Percentiles rank a stretch among this genome's conserved stretches.
These are phyloP conservation scores for Furcifer pardalis DNA, from an alignment of 2,797 vertebrate species.

Conservation along the genomic window DNA sequence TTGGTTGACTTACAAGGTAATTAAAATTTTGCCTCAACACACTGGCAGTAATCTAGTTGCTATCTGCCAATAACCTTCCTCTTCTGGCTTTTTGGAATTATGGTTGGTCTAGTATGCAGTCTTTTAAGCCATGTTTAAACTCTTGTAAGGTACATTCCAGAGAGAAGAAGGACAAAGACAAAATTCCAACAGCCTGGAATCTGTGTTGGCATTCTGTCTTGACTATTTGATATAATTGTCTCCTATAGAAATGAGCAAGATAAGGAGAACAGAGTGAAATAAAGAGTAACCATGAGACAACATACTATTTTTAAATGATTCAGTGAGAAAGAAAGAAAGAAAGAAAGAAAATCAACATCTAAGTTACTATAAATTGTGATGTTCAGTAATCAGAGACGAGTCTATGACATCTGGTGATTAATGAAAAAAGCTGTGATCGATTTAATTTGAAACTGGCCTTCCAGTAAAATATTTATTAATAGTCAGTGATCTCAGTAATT, in stretches of 20 bases:
- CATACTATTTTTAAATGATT: not conserved
- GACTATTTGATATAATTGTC: not conserved
- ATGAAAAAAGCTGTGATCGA: not conserved
- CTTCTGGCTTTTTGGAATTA: no score
- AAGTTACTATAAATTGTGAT: slow-evolving; percentile 21
- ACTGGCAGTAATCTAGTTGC: no score
- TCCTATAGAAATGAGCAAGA: not conserved
- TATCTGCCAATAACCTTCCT: no score
- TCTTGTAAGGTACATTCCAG: fast-evolving
- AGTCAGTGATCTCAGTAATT: not conserved
- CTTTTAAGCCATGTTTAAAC: not conserved
- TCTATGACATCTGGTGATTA: not conserved
- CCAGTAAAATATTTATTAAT: not conserved
- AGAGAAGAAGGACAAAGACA: fast-evolving
- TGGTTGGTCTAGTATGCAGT: no score
- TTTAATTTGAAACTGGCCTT: not conserved
- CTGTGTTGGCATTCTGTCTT: fast-evolving
- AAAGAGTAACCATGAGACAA: not conserved
- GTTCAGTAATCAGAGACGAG: not conserved
- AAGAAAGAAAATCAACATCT: slow-evolving; percentile 7
- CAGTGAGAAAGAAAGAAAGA: slow-evolving; percentile 10
- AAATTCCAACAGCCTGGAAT: fast-evolving
- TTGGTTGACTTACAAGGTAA: no score
- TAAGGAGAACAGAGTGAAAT: no score
- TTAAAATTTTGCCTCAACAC: no score